Evolutionary conservation across 2,888 invertebrate species (phyloP).

Genomic region (Aporophyla lueneburgensis): DNA sequence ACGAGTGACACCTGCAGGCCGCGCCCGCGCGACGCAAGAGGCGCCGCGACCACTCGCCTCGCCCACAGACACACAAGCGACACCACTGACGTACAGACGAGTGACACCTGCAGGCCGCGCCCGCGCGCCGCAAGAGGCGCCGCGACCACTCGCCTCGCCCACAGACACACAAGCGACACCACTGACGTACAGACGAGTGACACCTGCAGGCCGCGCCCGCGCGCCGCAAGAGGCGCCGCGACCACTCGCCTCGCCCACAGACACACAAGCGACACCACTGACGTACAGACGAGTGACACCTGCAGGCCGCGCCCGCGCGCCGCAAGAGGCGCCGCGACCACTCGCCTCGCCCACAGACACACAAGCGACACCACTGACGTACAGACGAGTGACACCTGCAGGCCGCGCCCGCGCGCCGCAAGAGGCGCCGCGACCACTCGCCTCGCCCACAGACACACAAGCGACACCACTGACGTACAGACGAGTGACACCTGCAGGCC

Average conservation of each 20-base stretch:
- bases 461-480: slow-evolving; percentile 26
- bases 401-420: slow-evolving; percentile 75
- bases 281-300: slow-evolving; percentile 12
- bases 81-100: slow-evolving; percentile 25
- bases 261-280: slow-evolving; percentile 43
- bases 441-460: slow-evolving; percentile 44
- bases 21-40: slow-evolving; percentile 79
- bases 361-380: slow-evolving; percentile 40
- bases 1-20: slow-evolving; percentile 62
- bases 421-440: slow-evolving; percentile 72
- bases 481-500: slow-evolving; percentile 62
- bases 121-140: slow-evolving; percentile 78
- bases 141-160: slow-evolving; percentile 59
- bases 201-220: slow-evolving; percentile 72
- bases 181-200: slow-evolving; percentile 15
- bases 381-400: slow-evolving; percentile 53
- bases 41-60: slow-evolving; percentile 65
- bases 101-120: slow-evolving; percentile 70
- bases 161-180: slow-evolving; percentile 39
- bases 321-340: slow-evolving; percentile 77
- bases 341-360: slow-evolving; percentile 38
- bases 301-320: slow-evolving; percentile 72
- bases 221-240: slow-evolving; percentile 77
- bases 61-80: slow-evolving; percentile 39
- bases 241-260: slow-evolving; percentile 52